These are phyloP conservation scores for Myoxocephalus aenaeus DNA, from an alignment of 2,797 vertebrate genomes.

Conservation along the genomic window DNA sequence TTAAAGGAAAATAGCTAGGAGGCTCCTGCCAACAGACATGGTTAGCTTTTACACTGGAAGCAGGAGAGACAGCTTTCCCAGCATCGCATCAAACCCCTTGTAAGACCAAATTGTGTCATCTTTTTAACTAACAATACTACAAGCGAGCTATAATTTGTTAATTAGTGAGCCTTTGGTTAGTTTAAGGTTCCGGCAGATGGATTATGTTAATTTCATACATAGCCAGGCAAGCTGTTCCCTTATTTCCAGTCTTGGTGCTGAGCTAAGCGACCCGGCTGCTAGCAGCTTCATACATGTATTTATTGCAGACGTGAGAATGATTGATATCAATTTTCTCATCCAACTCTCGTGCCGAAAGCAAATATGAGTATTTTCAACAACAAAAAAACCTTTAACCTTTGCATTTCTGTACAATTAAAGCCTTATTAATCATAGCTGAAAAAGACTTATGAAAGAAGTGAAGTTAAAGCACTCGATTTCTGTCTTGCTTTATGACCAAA, in stretches of 20 bases:
- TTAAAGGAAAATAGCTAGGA: neutral
- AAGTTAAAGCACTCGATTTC: neutral
- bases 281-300: too few relatives aligned
- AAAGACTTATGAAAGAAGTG: neutral
- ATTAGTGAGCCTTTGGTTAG: neutral
- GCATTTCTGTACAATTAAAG: slow-evolving; percentile 5
- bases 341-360: neutral
- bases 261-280: too few relatives aligned
- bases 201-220: neutral
- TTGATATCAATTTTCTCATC: neutral
- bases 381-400: neutral
- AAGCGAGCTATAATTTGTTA: neutral
- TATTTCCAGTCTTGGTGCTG: too few relatives aligned
- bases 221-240: neutral
- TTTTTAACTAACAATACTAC: neutral
- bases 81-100: neutral
- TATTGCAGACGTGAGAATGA: too few relatives aligned
- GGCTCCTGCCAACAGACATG: neutral
- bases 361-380: neutral
- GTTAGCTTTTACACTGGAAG: neutral
- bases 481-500: slow-evolving; percentile 25
- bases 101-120: neutral
- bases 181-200: neutral
- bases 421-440: slow-evolving; percentile 2
- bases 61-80: neutral